A percentile compares a stretch with the other conserved stretches of the same genome.
phyloP scores from a whole-genome alignment of 2,888 invertebrate species.

The Scaeva pyrastri region DNA sequence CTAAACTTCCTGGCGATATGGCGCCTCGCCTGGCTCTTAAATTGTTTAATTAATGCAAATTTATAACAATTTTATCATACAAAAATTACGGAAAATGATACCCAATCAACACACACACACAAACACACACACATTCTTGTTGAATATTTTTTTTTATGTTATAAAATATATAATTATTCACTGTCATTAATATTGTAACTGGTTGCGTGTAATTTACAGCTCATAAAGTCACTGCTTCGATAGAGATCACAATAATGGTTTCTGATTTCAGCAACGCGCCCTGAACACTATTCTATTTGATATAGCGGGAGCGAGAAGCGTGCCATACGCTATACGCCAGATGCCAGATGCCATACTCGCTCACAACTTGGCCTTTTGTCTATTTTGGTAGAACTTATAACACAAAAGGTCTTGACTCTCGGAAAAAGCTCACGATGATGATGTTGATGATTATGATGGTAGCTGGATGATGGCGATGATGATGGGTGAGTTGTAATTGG shows the following conservation, averaged over 20 bases:
- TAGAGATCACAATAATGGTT: constrained; percentile 62
- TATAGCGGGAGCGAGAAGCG: constrained; percentile 33
- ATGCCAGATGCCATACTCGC: not conserved
- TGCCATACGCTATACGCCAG: constrained; percentile 29
- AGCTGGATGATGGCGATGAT: not conserved
- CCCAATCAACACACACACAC: too few species aligned
- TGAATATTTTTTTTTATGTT: not conserved
- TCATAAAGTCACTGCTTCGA: constrained; percentile 55
- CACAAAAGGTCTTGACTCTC: constrained; percentile 24
- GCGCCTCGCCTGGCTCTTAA: not conserved
- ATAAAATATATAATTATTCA: constrained; percentile 2
- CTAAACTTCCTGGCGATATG: constrained; percentile 23
- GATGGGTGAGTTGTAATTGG: constrained; percentile 57
- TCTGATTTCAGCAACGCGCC: constrained; percentile 56
- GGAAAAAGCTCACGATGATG: constrained; percentile 8
- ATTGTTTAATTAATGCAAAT: constrained; percentile 21
- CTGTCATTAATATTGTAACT: constrained; percentile 8
- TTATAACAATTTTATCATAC: constrained; percentile 4
- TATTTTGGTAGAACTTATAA: constrained; percentile 20
- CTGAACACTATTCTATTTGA: constrained; percentile 37
- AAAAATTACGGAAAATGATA: constrained; percentile 11
- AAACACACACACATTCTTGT: too few species aligned
- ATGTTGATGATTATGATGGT: constrained; percentile 29
- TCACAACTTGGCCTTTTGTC: constrained; percentile 28
- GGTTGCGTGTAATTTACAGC: constrained; percentile 63